Base-by-base conservation (phyloP, 2,113 vertebrate species). In the Rattus norvegicus region DNA sequence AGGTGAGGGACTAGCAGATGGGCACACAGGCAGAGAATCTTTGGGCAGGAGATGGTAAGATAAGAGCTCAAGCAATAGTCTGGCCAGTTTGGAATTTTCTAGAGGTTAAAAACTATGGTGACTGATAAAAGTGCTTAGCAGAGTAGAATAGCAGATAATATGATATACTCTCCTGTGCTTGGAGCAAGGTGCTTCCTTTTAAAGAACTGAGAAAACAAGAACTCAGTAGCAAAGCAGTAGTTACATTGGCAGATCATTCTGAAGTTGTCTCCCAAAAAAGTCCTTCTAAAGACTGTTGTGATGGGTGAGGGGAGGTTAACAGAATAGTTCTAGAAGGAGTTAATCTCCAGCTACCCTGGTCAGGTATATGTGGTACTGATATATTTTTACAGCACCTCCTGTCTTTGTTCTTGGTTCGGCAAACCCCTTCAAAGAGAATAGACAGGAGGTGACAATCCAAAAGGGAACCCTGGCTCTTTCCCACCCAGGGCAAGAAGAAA, bases 71-170 rank as follows among this genome's bases (percentile, higher is more conserved):
- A 94, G 17, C 22, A 94, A 7, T 20, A 72, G 59, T 94, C 93
- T 95, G 83, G 56, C 20, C 54, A 85, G 83, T 92, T 73, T 95
- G n/a, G 75, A 49, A 88, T 95, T 88, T 92, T 76, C 19, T 70
- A 65, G 79, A 79, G 36, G 17, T 16, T 75, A 5, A 56, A 28
- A 80, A 61, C 36, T 75, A 26, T 11, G 39, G 30, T 73, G 36
- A 24, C 7, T n/a, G 11, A 47, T 39, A 75, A 90, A 84, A 33
- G 11, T 26, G 20, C 30, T 94, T 94, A 96, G 33, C 8, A 47
- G 39, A 79, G 20, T n/a, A 72, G 52, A 92, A 56, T 81, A 85
- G 33, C 70, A 79, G 75, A 76, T 56, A 93, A 65, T 30, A 84
- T 43, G 69, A 80, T 19, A 28, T 88, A 83, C 0, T 89, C 61